phyloP scores from a whole-genome alignment of 2,797 vertebrate genomes.

The Otolemur crassicaudatus region DNA sequence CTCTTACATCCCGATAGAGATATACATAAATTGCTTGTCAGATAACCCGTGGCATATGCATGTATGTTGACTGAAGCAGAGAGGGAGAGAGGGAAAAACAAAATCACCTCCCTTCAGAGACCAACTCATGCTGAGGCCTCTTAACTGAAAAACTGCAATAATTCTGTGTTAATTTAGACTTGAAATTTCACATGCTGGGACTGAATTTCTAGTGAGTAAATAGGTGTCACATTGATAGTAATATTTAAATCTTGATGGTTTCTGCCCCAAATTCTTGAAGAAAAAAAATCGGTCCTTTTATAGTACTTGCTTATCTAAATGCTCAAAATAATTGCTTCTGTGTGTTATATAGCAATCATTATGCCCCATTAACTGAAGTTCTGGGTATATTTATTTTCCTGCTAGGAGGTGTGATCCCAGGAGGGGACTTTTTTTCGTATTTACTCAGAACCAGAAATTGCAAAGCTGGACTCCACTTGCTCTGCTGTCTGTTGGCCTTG shows the following conservation, averaged over 20 bases:
- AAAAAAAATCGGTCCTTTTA: slow-evolving; percentile 2
- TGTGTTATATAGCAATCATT: neutral
- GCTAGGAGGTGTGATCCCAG: neutral
- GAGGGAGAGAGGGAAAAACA: neutral
- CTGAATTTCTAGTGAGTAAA: slow-evolving; percentile 16
- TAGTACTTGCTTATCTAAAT: neutral
- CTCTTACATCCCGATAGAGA: neutral
- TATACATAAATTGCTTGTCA: neutral
- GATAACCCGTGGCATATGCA: neutral
- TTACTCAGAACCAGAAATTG: neutral
- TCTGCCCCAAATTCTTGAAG: neutral
- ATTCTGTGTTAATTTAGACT: slow-evolving; percentile 10
- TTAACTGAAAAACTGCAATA: slow-evolving; percentile 38
- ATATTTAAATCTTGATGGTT: slow-evolving; percentile 15
- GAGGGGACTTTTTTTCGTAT: neutral
- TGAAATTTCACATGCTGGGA: slow-evolving; percentile 2
- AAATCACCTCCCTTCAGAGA: neutral
- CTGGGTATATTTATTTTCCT: neutral
- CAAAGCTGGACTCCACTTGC: neutral
- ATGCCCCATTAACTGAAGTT: neutral
- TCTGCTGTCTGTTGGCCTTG: neutral
- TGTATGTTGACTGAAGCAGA: neutral
- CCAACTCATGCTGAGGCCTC: neutral
- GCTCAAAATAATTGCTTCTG: neutral
- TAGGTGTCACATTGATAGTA: neutral